These are phyloP conservation scores for Cyanoderma ruficeps DNA, from an alignment of 2,113 vertebrate genomes.

Conservation along the genomic window DNA sequence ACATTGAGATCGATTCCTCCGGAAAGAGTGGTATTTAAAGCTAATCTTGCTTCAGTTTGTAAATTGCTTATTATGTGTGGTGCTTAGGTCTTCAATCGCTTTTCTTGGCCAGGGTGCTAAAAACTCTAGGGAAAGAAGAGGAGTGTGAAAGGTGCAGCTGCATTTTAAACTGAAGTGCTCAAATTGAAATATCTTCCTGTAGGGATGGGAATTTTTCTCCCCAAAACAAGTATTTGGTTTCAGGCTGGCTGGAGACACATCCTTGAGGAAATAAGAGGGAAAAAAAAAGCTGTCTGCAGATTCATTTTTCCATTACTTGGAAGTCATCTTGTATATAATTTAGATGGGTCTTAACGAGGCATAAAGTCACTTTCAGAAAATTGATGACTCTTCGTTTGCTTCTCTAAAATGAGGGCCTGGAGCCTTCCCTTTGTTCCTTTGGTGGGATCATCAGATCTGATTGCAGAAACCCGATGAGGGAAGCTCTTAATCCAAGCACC, in stretches of 20 bases:
- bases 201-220: constrained; percentile 32
- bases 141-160: constrained; percentile 26
- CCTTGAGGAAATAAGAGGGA: neutral
- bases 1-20: neutral
- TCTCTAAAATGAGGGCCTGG: constrained; percentile 42
- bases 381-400: constrained; percentile 18
- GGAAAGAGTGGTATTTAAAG: constrained; percentile 33
- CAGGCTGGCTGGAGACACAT: constrained; percentile 12
- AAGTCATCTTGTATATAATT: constrained; percentile 62
- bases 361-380: constrained; percentile 63
- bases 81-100: constrained; percentile 21
- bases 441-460: constrained; percentile 32
- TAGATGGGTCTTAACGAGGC: constrained; percentile 63
- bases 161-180: constrained; percentile 38
- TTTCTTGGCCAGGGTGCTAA: constrained; percentile 33
- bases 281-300: neutral
- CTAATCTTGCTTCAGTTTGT: constrained; percentile 32
- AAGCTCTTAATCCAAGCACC: constrained; percentile 37
- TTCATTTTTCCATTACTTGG: constrained; percentile 63
- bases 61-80: constrained; percentile 40
- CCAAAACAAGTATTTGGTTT: constrained; percentile 54
- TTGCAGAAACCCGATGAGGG: constrained; percentile 32
- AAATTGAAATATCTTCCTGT: constrained; percentile 27
- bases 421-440: constrained; percentile 45
- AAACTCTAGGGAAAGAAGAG: constrained; percentile 16